phyloP scores from a whole-genome alignment of 2,113 vertebrate genomes.

The Zosterops pallidus region DNA sequence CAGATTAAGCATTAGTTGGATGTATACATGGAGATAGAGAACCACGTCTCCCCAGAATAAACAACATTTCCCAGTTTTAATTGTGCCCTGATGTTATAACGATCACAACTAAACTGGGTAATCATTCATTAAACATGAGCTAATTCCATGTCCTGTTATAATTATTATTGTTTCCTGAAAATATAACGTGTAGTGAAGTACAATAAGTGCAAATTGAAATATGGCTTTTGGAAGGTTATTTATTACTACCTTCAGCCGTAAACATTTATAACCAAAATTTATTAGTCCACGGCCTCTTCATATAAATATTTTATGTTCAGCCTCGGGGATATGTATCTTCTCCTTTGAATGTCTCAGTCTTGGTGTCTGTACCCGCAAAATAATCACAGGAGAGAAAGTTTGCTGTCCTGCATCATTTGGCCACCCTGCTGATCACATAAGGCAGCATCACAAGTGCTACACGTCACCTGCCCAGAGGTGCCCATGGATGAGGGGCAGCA shows the following conservation, averaged over 20 bases:
- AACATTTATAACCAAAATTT: constrained; percentile 79
- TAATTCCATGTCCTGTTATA: constrained; percentile 69
- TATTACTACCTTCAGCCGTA: constrained; percentile 74
- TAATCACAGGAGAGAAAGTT: constrained; percentile 59
- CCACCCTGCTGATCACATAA: constrained; percentile 25
- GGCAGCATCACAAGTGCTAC: not conserved
- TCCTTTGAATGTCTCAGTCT: constrained; percentile 70
- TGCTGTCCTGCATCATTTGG: constrained; percentile 53
- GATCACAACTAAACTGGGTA: constrained; percentile 64
- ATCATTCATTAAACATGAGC: constrained; percentile 73
- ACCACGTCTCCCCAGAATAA: constrained; percentile 39
- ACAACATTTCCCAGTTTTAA: constrained; percentile 56
- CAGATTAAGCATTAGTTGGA: not conserved
- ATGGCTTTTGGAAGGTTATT: constrained; percentile 74
- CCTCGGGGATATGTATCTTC: constrained; percentile 73
- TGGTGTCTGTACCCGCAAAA: constrained; percentile 61
- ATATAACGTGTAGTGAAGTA: constrained; percentile 33
- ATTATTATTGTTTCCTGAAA: constrained; percentile 78
- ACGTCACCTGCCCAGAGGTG: not conserved
- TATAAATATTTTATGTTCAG: constrained; percentile 80
- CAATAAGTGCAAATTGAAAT: constrained; percentile 75
- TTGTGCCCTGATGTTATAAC: constrained; percentile 51
- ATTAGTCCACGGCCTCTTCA: constrained; percentile 70
- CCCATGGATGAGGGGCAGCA: not conserved
- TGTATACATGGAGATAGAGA: not conserved